Evolutionary conservation across 1,140 invertebrate genomes (phyloP).

Genomic region (Drosophila arizonae): DNA sequence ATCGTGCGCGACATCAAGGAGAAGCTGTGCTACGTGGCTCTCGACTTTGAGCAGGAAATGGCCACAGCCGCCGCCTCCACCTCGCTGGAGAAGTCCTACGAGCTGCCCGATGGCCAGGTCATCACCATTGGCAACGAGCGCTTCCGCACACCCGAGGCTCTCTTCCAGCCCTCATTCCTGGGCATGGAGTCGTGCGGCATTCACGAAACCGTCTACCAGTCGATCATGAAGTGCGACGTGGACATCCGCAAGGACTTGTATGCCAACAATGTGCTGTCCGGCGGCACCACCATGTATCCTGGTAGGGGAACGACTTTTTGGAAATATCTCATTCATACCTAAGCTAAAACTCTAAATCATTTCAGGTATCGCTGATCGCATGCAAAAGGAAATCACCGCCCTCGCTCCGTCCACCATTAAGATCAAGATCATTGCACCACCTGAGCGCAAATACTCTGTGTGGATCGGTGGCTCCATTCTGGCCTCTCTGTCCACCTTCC

Average conservation of each 20-base stretch:
- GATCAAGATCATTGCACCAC: conserved; percentile 97
- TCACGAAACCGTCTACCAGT: conserved; percentile 96
- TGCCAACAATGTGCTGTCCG: conserved; percentile 95
- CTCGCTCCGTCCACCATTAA: conserved; percentile 95
- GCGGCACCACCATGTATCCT: conserved; percentile 97
- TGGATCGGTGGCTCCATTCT: conserved; percentile 92
- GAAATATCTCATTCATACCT: too few species aligned
- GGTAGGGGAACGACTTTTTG: conserved; percentile 83
- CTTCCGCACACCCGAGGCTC: conserved; percentile 96
- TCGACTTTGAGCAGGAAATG: conserved; percentile 95
- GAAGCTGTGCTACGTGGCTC: conserved; percentile 92
- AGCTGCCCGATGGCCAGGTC: conserved; percentile 93
- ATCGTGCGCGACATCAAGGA: conserved; percentile 95
- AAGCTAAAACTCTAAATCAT: too few species aligned
- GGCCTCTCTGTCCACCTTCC: conserved; percentile 92
- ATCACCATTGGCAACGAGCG: conserved; percentile 97
- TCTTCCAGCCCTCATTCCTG: conserved; percentile 95
- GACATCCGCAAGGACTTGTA: conserved; percentile 96
- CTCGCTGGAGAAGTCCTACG: conserved; percentile 93
- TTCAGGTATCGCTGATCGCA: conserved; percentile 91
- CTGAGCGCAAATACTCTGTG: conserved; percentile 95
- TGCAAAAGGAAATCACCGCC: conserved; percentile 95
- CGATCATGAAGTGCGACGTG: conserved; percentile 97
- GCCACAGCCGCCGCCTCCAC: conserved; percentile 91
- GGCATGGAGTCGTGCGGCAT: conserved; percentile 96